Conservation (phyloP, 2,113 vertebrate species). For the Naja naja region DNA sequence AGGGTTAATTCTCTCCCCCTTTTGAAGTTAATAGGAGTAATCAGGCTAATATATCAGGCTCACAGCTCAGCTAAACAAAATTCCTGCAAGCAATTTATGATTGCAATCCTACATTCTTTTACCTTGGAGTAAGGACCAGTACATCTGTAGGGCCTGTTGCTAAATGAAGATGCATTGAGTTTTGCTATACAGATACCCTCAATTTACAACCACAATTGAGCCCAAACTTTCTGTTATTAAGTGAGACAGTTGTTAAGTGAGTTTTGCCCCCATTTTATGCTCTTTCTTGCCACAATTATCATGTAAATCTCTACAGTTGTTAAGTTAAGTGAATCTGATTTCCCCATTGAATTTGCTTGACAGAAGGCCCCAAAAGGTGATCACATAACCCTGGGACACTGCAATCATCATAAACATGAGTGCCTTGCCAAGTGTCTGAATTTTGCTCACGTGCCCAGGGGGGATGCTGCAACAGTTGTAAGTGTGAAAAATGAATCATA, state of each 20-base stretch:
- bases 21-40: background rate
- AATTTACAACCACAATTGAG: background rate
- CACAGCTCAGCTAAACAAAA: background rate
- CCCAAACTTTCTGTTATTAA: background rate
- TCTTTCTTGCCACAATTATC: background rate
- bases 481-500: background rate
- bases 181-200: background rate
- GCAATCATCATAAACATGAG: background rate
- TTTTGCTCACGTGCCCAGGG: background rate
- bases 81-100: background rate
- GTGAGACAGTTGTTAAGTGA: background rate
- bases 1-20: background rate
- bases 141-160: background rate
- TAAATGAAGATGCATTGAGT: background rate
- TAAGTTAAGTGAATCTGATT: background rate
- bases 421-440: background rate
- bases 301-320: background rate
- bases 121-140: background rate
- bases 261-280: background rate
- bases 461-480: background rate
- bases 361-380: background rate
- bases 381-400: background rate
- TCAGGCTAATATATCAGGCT: background rate
- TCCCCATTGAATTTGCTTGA: background rate
- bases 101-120: background rate